A percentile compares a stretch with the other conserved stretches of the same genome.
Evolutionary conservation across 2,113 vertebrate species (phyloP).

Genomic region (Anseranas semipalmata): DNA sequence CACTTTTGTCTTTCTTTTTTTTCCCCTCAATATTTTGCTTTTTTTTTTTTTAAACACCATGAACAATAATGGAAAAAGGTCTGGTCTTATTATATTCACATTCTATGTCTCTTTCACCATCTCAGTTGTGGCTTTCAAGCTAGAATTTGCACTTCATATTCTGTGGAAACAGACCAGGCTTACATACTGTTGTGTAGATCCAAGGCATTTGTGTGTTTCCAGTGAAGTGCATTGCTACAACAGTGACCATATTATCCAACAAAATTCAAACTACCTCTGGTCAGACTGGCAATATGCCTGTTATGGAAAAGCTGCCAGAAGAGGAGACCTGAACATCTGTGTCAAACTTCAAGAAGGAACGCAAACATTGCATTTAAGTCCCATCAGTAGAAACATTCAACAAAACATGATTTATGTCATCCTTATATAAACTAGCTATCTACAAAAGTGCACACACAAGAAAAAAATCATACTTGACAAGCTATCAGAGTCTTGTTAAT

Average conservation of each 20-base stretch:
- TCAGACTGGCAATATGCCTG: background rate
- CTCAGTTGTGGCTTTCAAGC: background rate
- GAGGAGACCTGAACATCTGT: conserved; percentile 16
- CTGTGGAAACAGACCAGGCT: background rate
- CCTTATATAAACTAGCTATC: conserved; percentile 14
- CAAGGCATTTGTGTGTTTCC: background rate
- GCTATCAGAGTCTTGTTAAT: background rate
- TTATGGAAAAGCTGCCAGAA: background rate
- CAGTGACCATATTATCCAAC: background rate
- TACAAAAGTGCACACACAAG: background rate
- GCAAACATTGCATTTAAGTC: background rate
- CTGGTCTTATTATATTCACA: background rate
- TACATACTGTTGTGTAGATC: background rate
- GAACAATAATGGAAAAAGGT: background rate
- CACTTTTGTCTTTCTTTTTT: background rate
- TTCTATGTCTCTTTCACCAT: background rate
- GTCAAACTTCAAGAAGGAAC: background rate
- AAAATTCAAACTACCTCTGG: background rate
- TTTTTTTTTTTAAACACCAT: background rate
- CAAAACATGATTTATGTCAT: conserved; percentile 33
- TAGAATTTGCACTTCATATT: background rate
- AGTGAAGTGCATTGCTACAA: background rate
- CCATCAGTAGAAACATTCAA: background rate
- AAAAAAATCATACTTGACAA: background rate
- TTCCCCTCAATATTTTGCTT: background rate